Evolutionary conservation across 2,797 vertebrate species (phyloP).

Genomic region (Sebastes glaucus): DNA sequence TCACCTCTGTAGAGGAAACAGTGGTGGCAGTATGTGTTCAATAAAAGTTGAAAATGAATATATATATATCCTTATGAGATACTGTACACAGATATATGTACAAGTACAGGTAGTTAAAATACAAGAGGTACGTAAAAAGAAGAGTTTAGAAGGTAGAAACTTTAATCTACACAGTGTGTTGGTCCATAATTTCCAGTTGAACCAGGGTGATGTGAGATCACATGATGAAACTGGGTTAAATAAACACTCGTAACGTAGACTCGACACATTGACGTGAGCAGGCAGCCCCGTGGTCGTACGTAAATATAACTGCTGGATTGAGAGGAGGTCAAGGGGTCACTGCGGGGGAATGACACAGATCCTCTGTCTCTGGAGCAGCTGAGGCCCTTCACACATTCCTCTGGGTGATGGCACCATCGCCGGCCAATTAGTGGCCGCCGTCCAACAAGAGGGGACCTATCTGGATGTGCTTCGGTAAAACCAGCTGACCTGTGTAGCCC

Average conservation of each 20-base stretch:
- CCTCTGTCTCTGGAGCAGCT: slow-evolving; percentile 57
- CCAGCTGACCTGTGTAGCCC: slow-evolving; percentile 36
- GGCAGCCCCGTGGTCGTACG: background rate
- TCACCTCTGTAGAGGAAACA: background rate
- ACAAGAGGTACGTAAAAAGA: background rate
- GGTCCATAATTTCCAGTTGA: background rate
- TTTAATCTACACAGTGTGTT: background rate
- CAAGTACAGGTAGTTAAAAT: background rate
- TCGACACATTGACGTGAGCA: slow-evolving; percentile 5
- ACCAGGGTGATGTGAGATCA: slow-evolving; percentile 12
- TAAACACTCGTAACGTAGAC: slow-evolving; percentile 48
- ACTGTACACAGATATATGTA: background rate
- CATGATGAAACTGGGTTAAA: slow-evolving; percentile 52
- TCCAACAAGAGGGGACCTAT: slow-evolving; percentile 57
- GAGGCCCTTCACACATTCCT: slow-evolving; percentile 64
- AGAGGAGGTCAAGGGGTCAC: slow-evolving; percentile 54
- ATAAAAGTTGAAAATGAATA: background rate
- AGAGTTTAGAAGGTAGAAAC: background rate
- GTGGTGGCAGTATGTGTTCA: background rate
- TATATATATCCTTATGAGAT: background rate
- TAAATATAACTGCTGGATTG: slow-evolving; percentile 52
- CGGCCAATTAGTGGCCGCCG: slow-evolving; percentile 61
- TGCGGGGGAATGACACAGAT: slow-evolving; percentile 44
- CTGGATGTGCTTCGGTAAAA: slow-evolving; percentile 34
- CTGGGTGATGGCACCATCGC: slow-evolving; percentile 53